phyloP scores from a whole-genome alignment of 2,797 vertebrate species.

The Bufotes viridis region DNA sequence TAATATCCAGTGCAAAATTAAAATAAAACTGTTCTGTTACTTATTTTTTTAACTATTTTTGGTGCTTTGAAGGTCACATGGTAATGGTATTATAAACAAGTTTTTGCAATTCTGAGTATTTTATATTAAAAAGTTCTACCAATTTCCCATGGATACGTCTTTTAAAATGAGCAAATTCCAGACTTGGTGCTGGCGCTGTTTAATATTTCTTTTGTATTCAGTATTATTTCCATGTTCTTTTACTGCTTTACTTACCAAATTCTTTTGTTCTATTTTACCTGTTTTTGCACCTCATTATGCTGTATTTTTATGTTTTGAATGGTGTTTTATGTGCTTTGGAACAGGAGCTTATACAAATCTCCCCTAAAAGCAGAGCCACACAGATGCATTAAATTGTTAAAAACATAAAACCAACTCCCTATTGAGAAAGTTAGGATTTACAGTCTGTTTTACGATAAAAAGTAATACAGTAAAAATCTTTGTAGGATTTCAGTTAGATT shows the following conservation, averaged over 20 bases:
- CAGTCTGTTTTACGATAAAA: conserved; percentile 62
- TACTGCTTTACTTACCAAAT: conserved; percentile 29
- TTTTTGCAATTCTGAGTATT: neutral
- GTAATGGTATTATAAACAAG: neutral
- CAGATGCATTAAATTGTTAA: conserved; percentile 66
- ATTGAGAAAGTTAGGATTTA: conserved; percentile 67
- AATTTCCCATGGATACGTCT: neutral
- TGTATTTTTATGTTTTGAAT: conserved; percentile 63
- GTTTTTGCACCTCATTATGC: conserved; percentile 50
- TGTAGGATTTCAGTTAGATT: neutral
- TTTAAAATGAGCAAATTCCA: neutral
- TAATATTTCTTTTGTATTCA: neutral
- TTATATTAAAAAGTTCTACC: neutral
- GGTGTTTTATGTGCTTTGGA: conserved; percentile 66
- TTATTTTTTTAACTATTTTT: too few relatives aligned
- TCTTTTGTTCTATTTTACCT: conserved; percentile 15
- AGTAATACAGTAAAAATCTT: conserved; percentile 60
- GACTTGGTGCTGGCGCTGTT: neutral
- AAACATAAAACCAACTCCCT: conserved; percentile 66
- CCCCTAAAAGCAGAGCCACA: conserved; percentile 67
- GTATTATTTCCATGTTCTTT: neutral
- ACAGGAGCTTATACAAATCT: conserved; percentile 66
- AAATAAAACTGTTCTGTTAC: too few relatives aligned
- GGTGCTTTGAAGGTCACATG: neutral
- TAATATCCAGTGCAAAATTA: too few relatives aligned